Percentiles rank a stretch among this genome's conserved stretches.
Evolutionary conservation across 2,888 invertebrate genomes (phyloP).

Genomic region (Steromphala cineraria): DNA sequence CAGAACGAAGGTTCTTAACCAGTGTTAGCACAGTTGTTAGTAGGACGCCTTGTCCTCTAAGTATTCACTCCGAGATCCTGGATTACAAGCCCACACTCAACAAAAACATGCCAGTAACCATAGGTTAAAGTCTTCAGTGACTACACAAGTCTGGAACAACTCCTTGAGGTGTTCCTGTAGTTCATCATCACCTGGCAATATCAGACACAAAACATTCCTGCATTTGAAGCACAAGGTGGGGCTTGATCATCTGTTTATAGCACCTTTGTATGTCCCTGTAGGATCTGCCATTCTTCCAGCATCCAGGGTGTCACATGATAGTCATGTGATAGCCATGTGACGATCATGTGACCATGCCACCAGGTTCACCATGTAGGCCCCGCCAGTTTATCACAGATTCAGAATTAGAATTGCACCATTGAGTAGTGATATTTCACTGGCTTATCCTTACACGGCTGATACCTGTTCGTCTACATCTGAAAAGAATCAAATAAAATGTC

Average conservation of each 20-base stretch:
- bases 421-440: conserved; percentile 23
- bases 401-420: conserved; percentile 9
- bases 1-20: background rate
- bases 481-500: conserved; percentile 3
- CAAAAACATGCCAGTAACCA: conserved; percentile 7
- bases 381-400: conserved; percentile 8
- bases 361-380: background rate
- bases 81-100: background rate
- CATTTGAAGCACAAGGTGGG: background rate
- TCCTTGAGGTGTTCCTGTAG: background rate
- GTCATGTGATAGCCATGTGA: background rate
- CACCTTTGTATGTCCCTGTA: background rate
- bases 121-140: background rate
- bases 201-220: background rate
- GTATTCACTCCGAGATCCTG: conserved; percentile 5
- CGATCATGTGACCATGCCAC: background rate
- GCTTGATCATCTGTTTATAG: background rate
- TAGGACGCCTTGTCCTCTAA: background rate
- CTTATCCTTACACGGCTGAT: conserved; percentile 59
- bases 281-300: background rate
- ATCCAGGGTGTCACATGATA: background rate
- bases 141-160: background rate
- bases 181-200: background rate
- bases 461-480: conserved; percentile 61
- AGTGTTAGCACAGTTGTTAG: background rate